Base-by-base conservation (phyloP, 30 jellyfish, hydroid and myxozoan species). In the Cassiopea andromeda region DNA sequence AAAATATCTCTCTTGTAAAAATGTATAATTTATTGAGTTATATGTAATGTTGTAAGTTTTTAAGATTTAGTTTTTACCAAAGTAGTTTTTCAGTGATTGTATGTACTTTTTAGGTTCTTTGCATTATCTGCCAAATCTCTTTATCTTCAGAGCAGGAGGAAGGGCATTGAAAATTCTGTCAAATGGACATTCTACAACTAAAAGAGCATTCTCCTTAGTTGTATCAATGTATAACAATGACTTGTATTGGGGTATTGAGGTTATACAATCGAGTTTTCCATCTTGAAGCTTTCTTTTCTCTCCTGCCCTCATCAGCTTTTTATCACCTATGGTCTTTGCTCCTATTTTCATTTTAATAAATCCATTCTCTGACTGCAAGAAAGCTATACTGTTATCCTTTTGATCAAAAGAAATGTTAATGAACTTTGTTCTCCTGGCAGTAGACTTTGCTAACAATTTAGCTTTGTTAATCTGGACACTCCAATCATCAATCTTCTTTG, bases 111-210 rank as follows among this genome's bases (percentile, higher is more conserved):
- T 54, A 12, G 15, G 45, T 50, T 2, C 5, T 2, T 14, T 46
- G 19, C 48, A 50, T 86, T 67, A 81, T 44, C 78, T 61, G 17
- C 98, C 98, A 86, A 60, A 92, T 43, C 82, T 82, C 85, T 87
- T 92, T 59, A 87, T 48, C 69, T 92, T 87, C 88, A 92, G 68
- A 3, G 98, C 92, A 19, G 95, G 93, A 43, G 98, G 96, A 61
- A 92, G 73, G 15, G 85, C 73, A 45, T 83, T 78, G 64, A 92
- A 57, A 49, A 92, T 70, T 69, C 68, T 87, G 7, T 75, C 83
- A 13, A 92, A 10, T 47, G 98, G 93, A 18, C 91, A 49, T 82
- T 92, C 98, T 19, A 92, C 98, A 13, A 87, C 84, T 3, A 92
- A 88, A 59, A 92, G 84, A 1, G 82, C 49, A 17, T 91, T 86